Base-by-base conservation (phyloP, 2,113 vertebrate genomes). In the Nyctibius bracteatus region DNA sequence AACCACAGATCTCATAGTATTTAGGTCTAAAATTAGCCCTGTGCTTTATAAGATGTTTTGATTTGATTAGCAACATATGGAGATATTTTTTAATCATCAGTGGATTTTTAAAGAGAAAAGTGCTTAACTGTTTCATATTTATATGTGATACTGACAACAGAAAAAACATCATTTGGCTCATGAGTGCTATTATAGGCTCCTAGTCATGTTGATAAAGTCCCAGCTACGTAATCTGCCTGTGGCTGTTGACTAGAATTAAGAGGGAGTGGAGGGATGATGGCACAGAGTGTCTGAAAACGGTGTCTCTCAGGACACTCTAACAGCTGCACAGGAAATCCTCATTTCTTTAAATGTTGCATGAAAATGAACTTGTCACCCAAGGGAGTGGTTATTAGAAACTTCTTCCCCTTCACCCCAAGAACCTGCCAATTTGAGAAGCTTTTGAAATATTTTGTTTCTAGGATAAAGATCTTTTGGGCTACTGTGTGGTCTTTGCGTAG, bases 21-120 rank as follows among this genome's bases (percentile, higher is more conserved):
- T 90, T 90, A 90, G 39, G 58, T 81, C 90, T 94, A 81, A 94
- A 92, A 74, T 90, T 92, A 92, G 35, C 25, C 24, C 35, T 24
- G 43, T 78, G 35, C 59, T 90, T 67, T 79, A 27, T 67, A 37
- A 62, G 35, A 33, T 83, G 30, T 61, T 89, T 59, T 37, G 31
- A 58, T 88, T 77, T 93, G 55, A 57, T 78, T 47, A 72, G 30
- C 47, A 84, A 79, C 86, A 78, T 27, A 31, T 51, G 61, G 75
- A 49, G 47, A 16, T 74, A 30, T 17, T 72, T 93, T 52, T 83
- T 67, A 83, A 61, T 51, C 0, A 1, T 39, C 3, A 4, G 8
- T 86, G 65, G 27, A 41, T 84, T 86, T 84, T 84, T 92, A 49
- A 81, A 47, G 59, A 77, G 43, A 52, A 71, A 88, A 75, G 41